These are phyloP conservation scores for Neolamprologus falcicula DNA, from an alignment of 2,113 vertebrate species.

Conservation along the genomic window DNA sequence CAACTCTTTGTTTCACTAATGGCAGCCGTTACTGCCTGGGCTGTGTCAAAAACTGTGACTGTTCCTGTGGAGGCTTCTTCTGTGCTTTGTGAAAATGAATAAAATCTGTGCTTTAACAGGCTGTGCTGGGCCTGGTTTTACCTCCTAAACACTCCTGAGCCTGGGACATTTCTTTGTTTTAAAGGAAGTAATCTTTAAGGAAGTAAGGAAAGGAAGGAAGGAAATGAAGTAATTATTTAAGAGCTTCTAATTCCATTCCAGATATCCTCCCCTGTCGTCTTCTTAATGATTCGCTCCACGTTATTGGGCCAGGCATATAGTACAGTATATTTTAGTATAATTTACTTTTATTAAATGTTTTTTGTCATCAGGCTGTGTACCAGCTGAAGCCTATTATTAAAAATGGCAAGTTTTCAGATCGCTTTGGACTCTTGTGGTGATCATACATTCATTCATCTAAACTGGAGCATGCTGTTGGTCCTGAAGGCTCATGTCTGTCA, in stretches of 20 bases:
- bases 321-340: background rate
- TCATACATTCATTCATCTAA: background rate
- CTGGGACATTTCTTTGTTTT: background rate
- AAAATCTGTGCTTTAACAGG: background rate
- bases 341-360: background rate
- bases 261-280: background rate
- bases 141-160: background rate
- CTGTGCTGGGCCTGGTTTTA: background rate
- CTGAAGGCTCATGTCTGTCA: background rate
- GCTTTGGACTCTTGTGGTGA: background rate
- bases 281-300: background rate
- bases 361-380: background rate
- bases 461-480: background rate
- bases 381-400: background rate
- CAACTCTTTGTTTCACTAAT: background rate
- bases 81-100: background rate
- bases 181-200: background rate
- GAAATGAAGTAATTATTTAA: background rate
- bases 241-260: background rate
- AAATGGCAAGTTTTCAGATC: background rate
- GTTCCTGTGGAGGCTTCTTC: background rate
- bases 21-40: background rate
- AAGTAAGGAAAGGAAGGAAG: no score
- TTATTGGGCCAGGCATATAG: background rate
- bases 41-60: background rate